Evolutionary conservation across 2,113 vertebrate genomes (phyloP).

Genomic region (Collichthys lucidus): DNA sequence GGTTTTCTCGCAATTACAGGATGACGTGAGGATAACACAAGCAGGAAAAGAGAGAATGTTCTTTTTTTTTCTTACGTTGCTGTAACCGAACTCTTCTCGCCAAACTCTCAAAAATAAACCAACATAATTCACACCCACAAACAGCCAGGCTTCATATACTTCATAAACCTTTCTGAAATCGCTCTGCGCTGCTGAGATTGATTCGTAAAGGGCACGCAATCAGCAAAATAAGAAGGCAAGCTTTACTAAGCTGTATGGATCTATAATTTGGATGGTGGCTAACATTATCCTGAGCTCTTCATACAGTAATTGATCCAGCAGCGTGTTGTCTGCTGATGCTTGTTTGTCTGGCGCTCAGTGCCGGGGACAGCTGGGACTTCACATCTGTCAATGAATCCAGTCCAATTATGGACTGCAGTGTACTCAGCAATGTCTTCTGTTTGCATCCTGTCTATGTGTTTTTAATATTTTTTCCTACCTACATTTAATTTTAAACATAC

Average conservation of each 20-base stretch:
- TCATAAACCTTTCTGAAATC: constrained; percentile 6
- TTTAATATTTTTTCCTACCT: background rate
- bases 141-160: background rate
- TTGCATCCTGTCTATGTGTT: background rate
- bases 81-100: no score
- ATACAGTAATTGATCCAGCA: constrained; percentile 51
- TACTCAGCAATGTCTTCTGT: constrained; percentile 36
- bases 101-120: background rate
- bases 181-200: constrained; percentile 3
- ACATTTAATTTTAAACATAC: background rate
- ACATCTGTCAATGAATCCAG: constrained; percentile 45
- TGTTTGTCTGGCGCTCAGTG: constrained; percentile 50
- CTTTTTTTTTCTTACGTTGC: background rate
- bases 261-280: constrained; percentile 36
- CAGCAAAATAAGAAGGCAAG: constrained; percentile 25
- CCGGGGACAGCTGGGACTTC: constrained; percentile 54
- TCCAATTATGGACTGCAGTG: constrained; percentile 41
- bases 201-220: constrained; percentile 12
- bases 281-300: constrained; percentile 47
- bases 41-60: background rate
- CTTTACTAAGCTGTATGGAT: constrained; percentile 18
- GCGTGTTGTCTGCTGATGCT: constrained; percentile 32
- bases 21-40: background rate
- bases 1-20: background rate
- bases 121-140: background rate